Conservation (phyloP, 2,113 vertebrate species). For the Lampris megalopsis region DNA sequence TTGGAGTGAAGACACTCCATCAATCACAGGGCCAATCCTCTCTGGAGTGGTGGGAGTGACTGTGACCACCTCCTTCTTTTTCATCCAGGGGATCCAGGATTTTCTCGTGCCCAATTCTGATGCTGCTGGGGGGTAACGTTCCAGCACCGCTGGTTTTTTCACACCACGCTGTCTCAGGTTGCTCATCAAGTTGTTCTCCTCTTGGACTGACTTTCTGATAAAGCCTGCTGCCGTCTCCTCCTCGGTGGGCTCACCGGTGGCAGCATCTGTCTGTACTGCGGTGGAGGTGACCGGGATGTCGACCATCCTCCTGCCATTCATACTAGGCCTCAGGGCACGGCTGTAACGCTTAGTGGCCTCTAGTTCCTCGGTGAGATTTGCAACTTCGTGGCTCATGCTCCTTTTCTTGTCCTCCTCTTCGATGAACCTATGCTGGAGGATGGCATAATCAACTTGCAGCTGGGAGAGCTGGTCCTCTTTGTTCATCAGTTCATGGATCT, state of each 20-base stretch:
- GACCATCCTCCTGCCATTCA: constrained; percentile 89
- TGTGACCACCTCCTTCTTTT: constrained; percentile 83
- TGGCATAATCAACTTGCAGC: constrained; percentile 90
- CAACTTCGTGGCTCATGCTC: constrained; percentile 87
- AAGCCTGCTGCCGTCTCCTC: constrained; percentile 94
- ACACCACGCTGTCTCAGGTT: constrained; percentile 90
- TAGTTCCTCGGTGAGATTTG: constrained; percentile 87
- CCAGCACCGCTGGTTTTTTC: constrained; percentile 88
- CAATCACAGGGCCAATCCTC: constrained; percentile 71
- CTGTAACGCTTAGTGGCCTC: constrained; percentile 92
- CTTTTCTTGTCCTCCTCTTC: constrained; percentile 91
- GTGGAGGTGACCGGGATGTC: constrained; percentile 90
- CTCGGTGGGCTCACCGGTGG: constrained; percentile 78
- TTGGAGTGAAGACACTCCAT: constrained; percentile 46
- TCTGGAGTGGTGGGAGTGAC: constrained; percentile 72
- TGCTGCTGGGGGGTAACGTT: constrained; percentile 90
- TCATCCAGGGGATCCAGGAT: constrained; percentile 94
- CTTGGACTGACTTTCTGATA: constrained; percentile 92
- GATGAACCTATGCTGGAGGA: constrained; percentile 90
- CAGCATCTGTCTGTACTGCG: constrained; percentile 89
- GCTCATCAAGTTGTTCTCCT: constrained; percentile 96
- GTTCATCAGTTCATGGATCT: constrained; percentile 97
- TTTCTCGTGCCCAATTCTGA: constrained; percentile 84
- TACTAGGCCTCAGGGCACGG: constrained; percentile 88
- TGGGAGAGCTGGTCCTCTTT: constrained; percentile 97